A percentile compares a stretch with the other conserved stretches of the same genome.
phyloP scores from a whole-genome alignment of 2,888 invertebrate species.

The Himalopsyche japonica region DNA sequence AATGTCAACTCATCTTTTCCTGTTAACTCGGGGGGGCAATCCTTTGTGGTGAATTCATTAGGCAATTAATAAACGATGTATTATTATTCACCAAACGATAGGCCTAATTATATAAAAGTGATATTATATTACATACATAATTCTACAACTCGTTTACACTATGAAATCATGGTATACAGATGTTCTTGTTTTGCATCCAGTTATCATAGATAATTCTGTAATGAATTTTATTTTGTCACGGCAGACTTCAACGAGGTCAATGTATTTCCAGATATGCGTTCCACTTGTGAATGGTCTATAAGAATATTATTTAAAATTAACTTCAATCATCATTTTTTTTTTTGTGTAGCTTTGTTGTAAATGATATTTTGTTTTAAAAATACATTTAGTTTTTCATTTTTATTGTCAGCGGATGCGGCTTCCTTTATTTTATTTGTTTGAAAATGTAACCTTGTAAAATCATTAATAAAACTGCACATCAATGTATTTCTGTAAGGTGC shows the following conservation, averaged over 20 bases:
- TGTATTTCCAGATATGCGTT: neutral
- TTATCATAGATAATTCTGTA: neutral
- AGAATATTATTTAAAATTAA: neutral
- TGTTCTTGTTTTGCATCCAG: neutral
- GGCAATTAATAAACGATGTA: neutral
- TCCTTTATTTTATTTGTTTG: neutral
- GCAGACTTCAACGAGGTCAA: too few relatives aligned
- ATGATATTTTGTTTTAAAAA: slow-evolving; percentile 35
- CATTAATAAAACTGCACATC: neutral
- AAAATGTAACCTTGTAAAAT: neutral
- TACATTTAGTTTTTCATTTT: slow-evolving; percentile 13
- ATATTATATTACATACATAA: neutral
- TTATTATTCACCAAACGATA: neutral
- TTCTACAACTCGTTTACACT: neutral
- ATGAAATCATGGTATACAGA: neutral
- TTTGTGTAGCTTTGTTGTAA: neutral
- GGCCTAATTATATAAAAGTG: neutral
- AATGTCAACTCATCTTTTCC: neutral
- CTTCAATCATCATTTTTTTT: neutral
- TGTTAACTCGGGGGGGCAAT: neutral
- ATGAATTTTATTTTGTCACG: too few relatives aligned
- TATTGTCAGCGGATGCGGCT: neutral
- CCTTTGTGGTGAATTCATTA: neutral
- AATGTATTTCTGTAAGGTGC: neutral
- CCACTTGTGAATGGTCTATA: neutral